phyloP scores from a whole-genome alignment of 2,797 vertebrate genomes.

The Danio aesculapii region DNA sequence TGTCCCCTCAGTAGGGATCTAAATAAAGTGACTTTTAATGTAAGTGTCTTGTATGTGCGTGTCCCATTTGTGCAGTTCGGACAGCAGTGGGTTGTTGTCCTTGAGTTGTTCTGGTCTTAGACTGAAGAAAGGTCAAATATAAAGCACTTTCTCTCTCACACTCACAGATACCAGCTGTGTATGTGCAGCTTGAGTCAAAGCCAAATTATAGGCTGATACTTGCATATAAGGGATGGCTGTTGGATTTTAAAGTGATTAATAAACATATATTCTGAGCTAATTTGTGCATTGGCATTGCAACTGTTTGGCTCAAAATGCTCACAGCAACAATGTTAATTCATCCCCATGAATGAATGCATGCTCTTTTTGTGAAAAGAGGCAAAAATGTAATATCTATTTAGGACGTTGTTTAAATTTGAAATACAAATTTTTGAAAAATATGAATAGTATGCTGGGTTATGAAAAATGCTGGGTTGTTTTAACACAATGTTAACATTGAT shows the following conservation, averaged over 20 bases:
- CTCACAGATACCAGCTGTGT: not conserved
- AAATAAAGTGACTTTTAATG: constrained; percentile 44
- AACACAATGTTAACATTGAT: too few relatives aligned
- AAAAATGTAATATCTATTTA: too few relatives aligned
- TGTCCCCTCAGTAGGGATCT: constrained; percentile 47
- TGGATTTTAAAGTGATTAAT: not conserved
- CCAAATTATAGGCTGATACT: not conserved
- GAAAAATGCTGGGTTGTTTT: too few relatives aligned
- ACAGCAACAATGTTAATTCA: not conserved
- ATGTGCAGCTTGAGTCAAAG: not conserved
- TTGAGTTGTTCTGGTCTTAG: constrained; percentile 33
- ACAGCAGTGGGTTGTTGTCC: constrained; percentile 27
- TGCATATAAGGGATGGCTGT: not conserved
- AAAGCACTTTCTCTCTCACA: not conserved
- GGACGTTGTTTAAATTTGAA: too few relatives aligned
- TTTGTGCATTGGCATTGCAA: not conserved
- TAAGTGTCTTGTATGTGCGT: constrained; percentile 28
- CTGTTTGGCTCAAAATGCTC: not conserved
- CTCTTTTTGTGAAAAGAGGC: too few relatives aligned
- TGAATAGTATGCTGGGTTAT: too few relatives aligned
- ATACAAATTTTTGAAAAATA: too few relatives aligned
- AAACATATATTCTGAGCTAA: not conserved
- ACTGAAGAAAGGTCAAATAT: constrained; percentile 26
- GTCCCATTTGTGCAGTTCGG: constrained; percentile 41
- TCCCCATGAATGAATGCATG: too few relatives aligned